Evolutionary conservation across 2,888 invertebrate species (phyloP), one percentile per base, ranked within the genome.

Genomic region (Microdon myrmicae): DNA sequence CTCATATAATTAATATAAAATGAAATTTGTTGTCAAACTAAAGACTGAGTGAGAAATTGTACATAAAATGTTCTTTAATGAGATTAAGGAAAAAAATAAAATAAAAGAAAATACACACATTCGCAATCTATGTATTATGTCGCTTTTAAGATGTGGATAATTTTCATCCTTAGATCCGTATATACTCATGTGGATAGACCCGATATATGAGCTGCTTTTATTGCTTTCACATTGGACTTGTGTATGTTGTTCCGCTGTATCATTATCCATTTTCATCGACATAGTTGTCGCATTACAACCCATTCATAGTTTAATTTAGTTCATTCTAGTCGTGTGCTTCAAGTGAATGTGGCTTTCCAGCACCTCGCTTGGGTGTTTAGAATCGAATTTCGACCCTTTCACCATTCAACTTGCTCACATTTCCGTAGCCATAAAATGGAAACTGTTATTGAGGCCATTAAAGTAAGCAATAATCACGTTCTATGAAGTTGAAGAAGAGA

Each of bases 41-140:
- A 58, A 64, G 64, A 64, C 64, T 64, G 64, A 64, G 64, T 64
- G 64, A 64, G 64, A 64, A 64, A 58, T 64, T 64, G 64, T 64
- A 64, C 23, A 64, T 64, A 64, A 58, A n/a, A n/a, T n/a, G n/a
- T n/a, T n/a, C n/a, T n/a, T n/a, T n/a, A n/a, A n/a, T n/a, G n/a
- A 64, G 37, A 45, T 37, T 41, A 39, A 38, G 38, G 7, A 9
- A 26, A 19, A 37, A 12, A 14, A 39, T 31, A 47, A 41, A 29
- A 17, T 17, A 28, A 19, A 47, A 44, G 5, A 31, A 45, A 17
- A 32, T 34, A 37, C 31, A 35, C 38, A 26, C 29, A 25, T 16
- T 35, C 20, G 10, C 26, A 25, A 39, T 28, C 20, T 25, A 17
- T 19, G 14, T 31, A 16, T 17, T 43, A 26, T 32, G n/a, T n/a